Evolutionary conservation across 2,888 invertebrate species (phyloP).

Genomic region (Hypena proboscidalis): DNA sequence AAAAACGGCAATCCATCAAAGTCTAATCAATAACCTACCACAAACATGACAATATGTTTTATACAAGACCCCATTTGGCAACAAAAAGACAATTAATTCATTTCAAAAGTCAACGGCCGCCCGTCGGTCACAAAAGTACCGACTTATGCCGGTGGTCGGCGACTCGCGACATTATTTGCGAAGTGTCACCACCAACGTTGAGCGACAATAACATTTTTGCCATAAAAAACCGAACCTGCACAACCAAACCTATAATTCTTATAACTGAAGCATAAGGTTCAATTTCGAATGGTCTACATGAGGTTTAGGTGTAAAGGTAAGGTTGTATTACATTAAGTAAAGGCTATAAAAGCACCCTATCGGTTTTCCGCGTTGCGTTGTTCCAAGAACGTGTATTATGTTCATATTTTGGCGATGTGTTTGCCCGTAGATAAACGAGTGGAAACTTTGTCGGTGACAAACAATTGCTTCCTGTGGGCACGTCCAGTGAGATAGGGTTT

Average conservation of each 20-base stretch:
- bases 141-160: slow-evolving; percentile 55
- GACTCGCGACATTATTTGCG: slow-evolving; percentile 62
- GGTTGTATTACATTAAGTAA: slow-evolving; percentile 46
- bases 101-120: slow-evolving; percentile 44
- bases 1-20: background rate
- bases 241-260: slow-evolving; percentile 5
- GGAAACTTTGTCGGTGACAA: slow-evolving; percentile 67
- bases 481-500: slow-evolving; percentile 38
- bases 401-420: slow-evolving; percentile 65
- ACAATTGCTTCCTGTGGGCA: slow-evolving; percentile 71
- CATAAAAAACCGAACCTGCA: slow-evolving; percentile 26
- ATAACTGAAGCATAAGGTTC: slow-evolving; percentile 18
- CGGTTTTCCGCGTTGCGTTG: slow-evolving; percentile 66
- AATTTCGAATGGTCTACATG: slow-evolving; percentile 21
- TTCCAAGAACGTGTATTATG: slow-evolving; percentile 70
- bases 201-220: slow-evolving; percentile 53
- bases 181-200: slow-evolving; percentile 68
- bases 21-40: slow-evolving; percentile 1
- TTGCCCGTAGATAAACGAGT: slow-evolving; percentile 51
- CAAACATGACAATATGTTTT: slow-evolving; percentile 6
- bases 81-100: slow-evolving; percentile 43
- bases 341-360: slow-evolving; percentile 70
- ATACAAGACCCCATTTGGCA: background rate
- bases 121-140: slow-evolving; percentile 57
- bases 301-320: slow-evolving; percentile 19